Conservation (phyloP, 1,140 invertebrate genomes). For the Nylanderia fulva region DNA sequence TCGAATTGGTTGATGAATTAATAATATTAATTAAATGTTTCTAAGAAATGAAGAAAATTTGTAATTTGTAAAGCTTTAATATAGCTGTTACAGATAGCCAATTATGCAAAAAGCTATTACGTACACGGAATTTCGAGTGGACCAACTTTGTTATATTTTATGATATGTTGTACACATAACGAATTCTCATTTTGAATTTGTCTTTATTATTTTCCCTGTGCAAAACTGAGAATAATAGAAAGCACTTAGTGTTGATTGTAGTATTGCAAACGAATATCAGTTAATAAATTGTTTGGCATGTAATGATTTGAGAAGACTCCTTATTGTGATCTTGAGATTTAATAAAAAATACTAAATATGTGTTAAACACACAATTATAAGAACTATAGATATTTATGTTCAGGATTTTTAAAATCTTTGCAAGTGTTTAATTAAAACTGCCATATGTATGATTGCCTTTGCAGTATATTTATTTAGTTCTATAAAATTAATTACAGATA, state of each 20-base stretch:
- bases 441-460: constrained; percentile 69
- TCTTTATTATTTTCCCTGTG: neutral
- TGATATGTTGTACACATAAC: neutral
- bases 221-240: constrained; percentile 4
- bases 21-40: neutral
- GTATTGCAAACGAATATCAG: neutral
- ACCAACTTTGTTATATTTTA: neutral
- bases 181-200: neutral
- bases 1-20: neutral
- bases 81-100: neutral
- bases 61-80: constrained; percentile 25
- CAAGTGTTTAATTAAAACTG: neutral
- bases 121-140: neutral
- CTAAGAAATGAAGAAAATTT: neutral
- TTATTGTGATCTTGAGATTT: neutral
- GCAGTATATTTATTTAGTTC: constrained; percentile 80
- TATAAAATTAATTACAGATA: constrained; percentile 82
- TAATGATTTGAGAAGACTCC: neutral
- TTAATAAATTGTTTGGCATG: constrained; percentile 35
- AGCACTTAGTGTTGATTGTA: neutral
- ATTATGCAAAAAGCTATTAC: constrained; percentile 27
- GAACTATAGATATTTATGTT: neutral
- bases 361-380: neutral
- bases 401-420: constrained; percentile 5
- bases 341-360: constrained; percentile 1